Base-by-base conservation (phyloP, 2,797 vertebrate species). In the Brotula barbata region DNA sequence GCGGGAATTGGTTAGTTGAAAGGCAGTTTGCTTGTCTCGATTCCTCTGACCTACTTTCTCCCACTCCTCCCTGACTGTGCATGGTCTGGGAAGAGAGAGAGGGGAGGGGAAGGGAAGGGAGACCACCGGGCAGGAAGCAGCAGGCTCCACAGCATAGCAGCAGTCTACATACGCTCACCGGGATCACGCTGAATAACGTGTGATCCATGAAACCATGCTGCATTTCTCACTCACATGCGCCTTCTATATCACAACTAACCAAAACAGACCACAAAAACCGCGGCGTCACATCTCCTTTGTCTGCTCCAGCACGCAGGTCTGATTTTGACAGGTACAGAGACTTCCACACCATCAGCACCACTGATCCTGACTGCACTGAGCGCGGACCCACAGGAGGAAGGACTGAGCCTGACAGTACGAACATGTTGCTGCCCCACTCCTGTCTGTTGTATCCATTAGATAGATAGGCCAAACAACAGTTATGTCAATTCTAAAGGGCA, bases 41-140 rank as follows among this genome's bases (percentile, higher is more conserved):
- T 83, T 88, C 63, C 81, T 88, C 76, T 92, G 91, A 92, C 90
- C 91, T 92, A 91, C 89, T 91, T 91, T 83, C 53, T 66, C 40
- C 53, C 25, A 28, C 70, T 53, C 64, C 64, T 34, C 47, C 48
- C 51, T 63, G 25, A 8, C 25, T 28, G 57, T 68, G 64, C 73
- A 16, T 68, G 75, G 74, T 82, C 68, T 78, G 72, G 74, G 60
- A 57, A 33, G 31, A 33, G 31, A n/a, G 42, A 54, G 65, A 41
- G 57, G 56, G 49, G 65, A 64, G 34, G 65, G 53, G 73, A 71
- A 73, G 80, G 71, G 68, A 59, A 60, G 59, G 58, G 57, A 81
- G 82, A 87, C 84, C 85, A 84, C 82, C 86, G 78, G 67, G 66
- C 81, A 88, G 79, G 80, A 84, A 82, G 67, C 31, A 33, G 76